Conservation (phyloP, 2,113 vertebrate species). For the Oenanthe melanoleuca region DNA sequence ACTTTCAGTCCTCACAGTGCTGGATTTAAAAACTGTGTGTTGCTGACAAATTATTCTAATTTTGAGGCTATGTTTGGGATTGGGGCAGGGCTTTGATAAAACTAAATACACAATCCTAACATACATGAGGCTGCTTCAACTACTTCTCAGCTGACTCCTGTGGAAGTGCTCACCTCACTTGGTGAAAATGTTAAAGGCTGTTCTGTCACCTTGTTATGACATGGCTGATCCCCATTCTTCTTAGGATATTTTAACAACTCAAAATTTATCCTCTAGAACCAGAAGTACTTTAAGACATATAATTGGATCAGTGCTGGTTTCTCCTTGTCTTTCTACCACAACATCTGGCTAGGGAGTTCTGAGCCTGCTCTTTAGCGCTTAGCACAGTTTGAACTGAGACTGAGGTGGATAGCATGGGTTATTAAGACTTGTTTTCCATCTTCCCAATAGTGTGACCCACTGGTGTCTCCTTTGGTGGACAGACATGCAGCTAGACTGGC, state of each 20-base stretch:
- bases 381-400: neutral
- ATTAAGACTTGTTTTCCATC: neutral
- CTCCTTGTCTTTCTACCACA: neutral
- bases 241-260: neutral
- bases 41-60: neutral
- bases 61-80: neutral
- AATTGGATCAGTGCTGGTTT: neutral
- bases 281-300: neutral
- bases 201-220: neutral
- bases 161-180: neutral
- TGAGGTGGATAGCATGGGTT: neutral
- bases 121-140: neutral
- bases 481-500: neutral
- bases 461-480: neutral
- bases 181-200: neutral
- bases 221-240: neutral
- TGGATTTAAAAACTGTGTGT: neutral
- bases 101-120: neutral
- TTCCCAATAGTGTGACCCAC: neutral
- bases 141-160: neutral
- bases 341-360: neutral
- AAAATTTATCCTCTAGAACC: neutral
- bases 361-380: neutral
- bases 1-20: neutral
- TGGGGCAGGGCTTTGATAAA: neutral